Evolutionary conservation across 2,113 vertebrate species (phyloP).

Genomic region (Pteruthius melanotis): DNA sequence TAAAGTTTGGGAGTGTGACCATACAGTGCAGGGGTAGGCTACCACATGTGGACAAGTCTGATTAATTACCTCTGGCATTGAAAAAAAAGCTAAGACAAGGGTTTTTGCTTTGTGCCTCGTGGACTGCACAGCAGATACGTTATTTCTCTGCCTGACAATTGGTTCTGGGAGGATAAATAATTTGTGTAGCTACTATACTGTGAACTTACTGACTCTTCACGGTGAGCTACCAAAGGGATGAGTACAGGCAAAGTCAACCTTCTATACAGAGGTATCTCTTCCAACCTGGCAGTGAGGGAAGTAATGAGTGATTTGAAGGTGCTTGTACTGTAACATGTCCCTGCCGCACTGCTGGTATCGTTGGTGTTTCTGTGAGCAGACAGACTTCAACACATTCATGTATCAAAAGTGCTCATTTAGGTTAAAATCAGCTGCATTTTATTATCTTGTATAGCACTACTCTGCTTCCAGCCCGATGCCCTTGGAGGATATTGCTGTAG

Average conservation of each 20-base stretch:
- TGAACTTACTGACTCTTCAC: neutral
- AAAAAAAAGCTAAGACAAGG: neutral
- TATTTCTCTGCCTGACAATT: neutral
- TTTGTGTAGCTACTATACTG: neutral
- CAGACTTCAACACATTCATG: neutral
- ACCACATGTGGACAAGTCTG: neutral
- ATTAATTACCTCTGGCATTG: neutral
- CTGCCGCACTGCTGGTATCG: neutral
- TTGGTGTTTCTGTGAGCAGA: neutral
- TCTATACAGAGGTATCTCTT: neutral
- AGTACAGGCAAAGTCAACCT: neutral
- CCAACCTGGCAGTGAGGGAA: neutral
- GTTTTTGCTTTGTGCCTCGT: neutral
- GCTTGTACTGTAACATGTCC: neutral
- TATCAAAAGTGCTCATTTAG: neutral
- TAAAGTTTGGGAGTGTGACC: neutral
- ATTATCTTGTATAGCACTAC: neutral
- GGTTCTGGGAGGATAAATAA: neutral
- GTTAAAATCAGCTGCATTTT: neutral
- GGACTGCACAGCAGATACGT: neutral
- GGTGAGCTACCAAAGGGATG: neutral
- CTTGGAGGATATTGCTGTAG: conserved; percentile 1
- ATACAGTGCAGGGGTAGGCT: neutral
- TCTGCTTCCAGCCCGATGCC: neutral
- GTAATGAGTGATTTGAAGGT: neutral